phyloP scores from a whole-genome alignment of 1,140 invertebrate genomes.

The Camponotus floridanus region DNA sequence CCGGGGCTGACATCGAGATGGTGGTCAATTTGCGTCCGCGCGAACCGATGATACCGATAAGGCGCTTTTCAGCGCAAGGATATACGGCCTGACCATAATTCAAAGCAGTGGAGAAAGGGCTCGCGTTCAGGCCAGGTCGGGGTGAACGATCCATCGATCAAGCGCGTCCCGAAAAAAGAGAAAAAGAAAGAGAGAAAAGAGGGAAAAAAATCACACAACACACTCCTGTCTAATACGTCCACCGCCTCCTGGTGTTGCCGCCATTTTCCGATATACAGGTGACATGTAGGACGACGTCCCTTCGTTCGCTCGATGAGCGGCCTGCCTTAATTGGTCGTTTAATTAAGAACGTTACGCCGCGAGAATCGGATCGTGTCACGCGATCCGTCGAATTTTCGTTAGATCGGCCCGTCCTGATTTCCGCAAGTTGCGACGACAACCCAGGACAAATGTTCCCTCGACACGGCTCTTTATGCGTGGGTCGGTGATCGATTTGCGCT shows the following conservation, averaged over 20 bases:
- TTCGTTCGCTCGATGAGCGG: constrained; percentile 41
- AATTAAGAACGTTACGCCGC: constrained; percentile 67
- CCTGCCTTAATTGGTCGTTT: constrained; percentile 74
- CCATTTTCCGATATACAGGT: constrained; percentile 21
- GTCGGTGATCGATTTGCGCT: constrained; percentile 49
- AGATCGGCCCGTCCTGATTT: constrained; percentile 64
- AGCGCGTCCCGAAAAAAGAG: constrained; percentile 27
- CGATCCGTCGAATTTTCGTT: constrained; percentile 65
- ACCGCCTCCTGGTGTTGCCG: not conserved
- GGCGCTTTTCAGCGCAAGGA: constrained; percentile 37
- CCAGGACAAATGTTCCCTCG: constrained; percentile 42
- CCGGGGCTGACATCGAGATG: not conserved
- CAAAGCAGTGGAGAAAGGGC: constrained; percentile 59
- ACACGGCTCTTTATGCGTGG: constrained; percentile 34
- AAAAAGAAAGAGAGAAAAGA: constrained; percentile 6
- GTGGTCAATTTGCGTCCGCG: constrained; percentile 61
- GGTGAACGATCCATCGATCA: constrained; percentile 66
- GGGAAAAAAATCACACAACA: constrained; percentile 26
- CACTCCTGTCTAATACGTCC: not conserved
- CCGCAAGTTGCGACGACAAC: constrained; percentile 33
- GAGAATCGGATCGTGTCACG: constrained; percentile 65
- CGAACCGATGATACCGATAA: constrained; percentile 69
- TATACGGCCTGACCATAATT: constrained; percentile 67
- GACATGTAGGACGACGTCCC: constrained; percentile 40
- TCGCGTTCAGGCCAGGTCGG: constrained; percentile 14